Percentiles rank a stretch among this genome's conserved stretches.
These are phyloP conservation scores for Cataglyphis hispanica DNA, from an alignment of 1,140 invertebrate species.

Conservation along the genomic window DNA sequence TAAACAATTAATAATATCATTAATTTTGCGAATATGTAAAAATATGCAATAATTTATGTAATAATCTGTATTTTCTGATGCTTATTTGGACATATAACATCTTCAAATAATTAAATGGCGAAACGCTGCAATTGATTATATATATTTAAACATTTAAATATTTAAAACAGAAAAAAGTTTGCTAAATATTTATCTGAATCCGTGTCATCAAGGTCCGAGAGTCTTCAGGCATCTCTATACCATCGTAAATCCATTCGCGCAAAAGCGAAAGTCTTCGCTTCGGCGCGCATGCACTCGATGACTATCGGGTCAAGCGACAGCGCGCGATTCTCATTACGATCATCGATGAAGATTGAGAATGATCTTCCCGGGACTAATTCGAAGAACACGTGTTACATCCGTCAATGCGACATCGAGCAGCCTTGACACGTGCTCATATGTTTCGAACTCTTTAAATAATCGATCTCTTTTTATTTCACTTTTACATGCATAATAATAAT, in stretches of 20 bases:
- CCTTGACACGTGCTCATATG: background rate
- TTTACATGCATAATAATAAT: no score
- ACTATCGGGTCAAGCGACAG: conserved; percentile 34
- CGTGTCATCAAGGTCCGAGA: background rate
- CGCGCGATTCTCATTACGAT: conserved; percentile 29
- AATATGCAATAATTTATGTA: background rate
- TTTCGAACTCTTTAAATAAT: background rate
- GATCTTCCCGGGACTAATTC: background rate
- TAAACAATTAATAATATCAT: background rate
- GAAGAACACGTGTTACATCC: background rate
- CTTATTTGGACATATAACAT: background rate
- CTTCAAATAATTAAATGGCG: background rate
- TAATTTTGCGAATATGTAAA: background rate
- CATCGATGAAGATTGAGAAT: background rate
- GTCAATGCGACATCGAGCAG: background rate
- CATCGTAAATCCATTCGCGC: conserved; percentile 53
- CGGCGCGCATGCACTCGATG: conserved; percentile 56
- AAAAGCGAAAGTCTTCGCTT: conserved; percentile 74
- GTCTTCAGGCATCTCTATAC: background rate
- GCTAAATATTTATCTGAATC: background rate
- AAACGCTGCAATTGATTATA: background rate
- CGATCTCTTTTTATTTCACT: background rate
- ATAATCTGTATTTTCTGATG: conserved; percentile 3
- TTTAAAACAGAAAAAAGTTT: background rate
- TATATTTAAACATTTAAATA: background rate